These are phyloP conservation scores for Tenthredo amoena DNA, from an alignment of 2,888 invertebrate species.

Conservation along the genomic window DNA sequence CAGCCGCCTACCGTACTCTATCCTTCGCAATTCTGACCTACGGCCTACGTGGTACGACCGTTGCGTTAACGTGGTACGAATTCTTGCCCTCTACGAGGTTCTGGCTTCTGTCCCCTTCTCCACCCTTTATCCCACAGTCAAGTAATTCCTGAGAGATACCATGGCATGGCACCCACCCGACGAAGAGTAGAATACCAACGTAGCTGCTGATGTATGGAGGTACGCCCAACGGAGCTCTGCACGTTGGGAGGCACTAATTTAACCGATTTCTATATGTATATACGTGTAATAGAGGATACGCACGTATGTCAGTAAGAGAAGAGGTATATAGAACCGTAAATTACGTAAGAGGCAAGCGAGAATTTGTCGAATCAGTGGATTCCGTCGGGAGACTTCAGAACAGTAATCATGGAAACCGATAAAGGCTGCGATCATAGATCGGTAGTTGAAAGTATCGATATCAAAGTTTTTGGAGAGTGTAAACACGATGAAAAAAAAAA, in stretches of 20 bases:
- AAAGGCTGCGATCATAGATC: background rate
- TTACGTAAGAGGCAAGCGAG: background rate
- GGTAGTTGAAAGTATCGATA: background rate
- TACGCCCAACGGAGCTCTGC: conserved; percentile 6
- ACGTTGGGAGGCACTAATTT: background rate
- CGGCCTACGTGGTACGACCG: conserved; percentile 4
- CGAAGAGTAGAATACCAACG: conserved; percentile 14
- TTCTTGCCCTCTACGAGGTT: conserved; percentile 35
- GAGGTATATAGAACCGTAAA: background rate
- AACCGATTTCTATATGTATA: background rate
- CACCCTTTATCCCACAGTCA: background rate
- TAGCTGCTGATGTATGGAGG: background rate
- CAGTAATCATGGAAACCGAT: background rate
- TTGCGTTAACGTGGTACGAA: conserved; percentile 33
- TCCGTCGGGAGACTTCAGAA: background rate
- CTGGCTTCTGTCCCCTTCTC: background rate
- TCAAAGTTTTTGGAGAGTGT: background rate
- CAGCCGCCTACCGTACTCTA: background rate
- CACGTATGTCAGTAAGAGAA: background rate
- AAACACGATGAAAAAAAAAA: background rate
- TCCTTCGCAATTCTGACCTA: conserved; percentile 33
- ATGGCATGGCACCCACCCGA: conserved; percentile 5
- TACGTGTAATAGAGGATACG: background rate
- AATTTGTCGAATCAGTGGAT: background rate
- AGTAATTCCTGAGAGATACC: conserved; percentile 21